Conservation (phyloP, 2,888 invertebrate species). For the Drosophila picticornis region DNA sequence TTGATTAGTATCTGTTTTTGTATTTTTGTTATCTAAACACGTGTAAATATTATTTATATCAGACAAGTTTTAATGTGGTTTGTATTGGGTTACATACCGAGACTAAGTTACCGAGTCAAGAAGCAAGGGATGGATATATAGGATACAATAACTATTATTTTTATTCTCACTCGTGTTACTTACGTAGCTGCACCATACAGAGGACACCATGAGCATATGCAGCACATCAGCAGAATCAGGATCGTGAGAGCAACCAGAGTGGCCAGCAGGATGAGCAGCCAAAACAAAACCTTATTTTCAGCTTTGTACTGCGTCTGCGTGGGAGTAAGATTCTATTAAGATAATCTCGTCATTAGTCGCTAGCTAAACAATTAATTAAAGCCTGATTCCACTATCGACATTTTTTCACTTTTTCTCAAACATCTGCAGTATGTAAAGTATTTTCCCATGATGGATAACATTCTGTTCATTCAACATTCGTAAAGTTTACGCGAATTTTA, state of each 20-base stretch:
- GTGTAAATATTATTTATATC: background rate
- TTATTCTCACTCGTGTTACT: slow-evolving; percentile 40
- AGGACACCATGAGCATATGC: slow-evolving; percentile 94
- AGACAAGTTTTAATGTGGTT: background rate
- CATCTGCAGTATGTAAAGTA: too few species aligned
- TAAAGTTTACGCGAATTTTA: background rate
- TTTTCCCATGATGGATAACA: background rate
- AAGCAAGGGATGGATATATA: slow-evolving; percentile 30
- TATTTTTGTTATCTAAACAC: slow-evolving; percentile 7
- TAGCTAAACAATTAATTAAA: background rate
- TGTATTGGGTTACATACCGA: slow-evolving; percentile 24
- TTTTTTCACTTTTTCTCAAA: too few species aligned
- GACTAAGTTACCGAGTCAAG: slow-evolving; percentile 61
- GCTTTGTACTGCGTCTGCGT: slow-evolving; percentile 90
- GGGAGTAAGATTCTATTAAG: slow-evolving; percentile 66
- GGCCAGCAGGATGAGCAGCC: slow-evolving; percentile 92
- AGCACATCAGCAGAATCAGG: slow-evolving; percentile 91
- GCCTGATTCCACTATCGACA: background rate
- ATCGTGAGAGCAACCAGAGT: slow-evolving; percentile 90
- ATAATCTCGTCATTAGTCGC: slow-evolving; percentile 17
- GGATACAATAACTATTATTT: background rate
- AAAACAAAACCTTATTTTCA: slow-evolving; percentile 90
- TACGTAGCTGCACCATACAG: slow-evolving; percentile 91
- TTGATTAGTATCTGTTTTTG: slow-evolving; percentile 21
- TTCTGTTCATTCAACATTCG: background rate